Evolutionary conservation across 2,888 invertebrate genomes (phyloP).

Genomic region (Stenurella melanura): DNA sequence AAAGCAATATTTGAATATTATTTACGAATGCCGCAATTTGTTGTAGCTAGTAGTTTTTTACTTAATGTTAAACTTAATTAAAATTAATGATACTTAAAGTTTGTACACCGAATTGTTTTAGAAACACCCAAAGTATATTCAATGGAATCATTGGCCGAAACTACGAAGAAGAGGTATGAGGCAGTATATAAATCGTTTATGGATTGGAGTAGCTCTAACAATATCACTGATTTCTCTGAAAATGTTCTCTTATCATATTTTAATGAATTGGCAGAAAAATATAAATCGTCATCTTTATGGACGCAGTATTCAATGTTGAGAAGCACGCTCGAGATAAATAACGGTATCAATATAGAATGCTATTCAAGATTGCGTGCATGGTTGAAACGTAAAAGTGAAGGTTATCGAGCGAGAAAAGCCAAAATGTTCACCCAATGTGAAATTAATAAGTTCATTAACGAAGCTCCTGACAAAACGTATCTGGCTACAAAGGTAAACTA

Average conservation of each 20-base stretch:
- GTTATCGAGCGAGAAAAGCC: constrained; percentile 62
- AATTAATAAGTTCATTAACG: constrained; percentile 51
- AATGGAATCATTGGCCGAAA: constrained; percentile 39
- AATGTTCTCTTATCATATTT: constrained; percentile 54
- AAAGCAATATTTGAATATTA: too few species aligned
- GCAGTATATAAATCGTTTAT: constrained; percentile 51
- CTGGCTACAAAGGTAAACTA: constrained; percentile 50
- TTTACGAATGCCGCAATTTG: too few species aligned
- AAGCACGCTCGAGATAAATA: constrained; percentile 49
- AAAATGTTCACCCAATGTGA: constrained; percentile 60
- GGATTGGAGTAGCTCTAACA: constrained; percentile 49
- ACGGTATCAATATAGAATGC: constrained; percentile 49
- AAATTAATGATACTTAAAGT: too few species aligned
- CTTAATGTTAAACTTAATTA: too few species aligned
- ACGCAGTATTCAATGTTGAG: constrained; percentile 51
- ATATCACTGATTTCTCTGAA: constrained; percentile 51
- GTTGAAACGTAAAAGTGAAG: constrained; percentile 58
- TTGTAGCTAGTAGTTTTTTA: too few species aligned
- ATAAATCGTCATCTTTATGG: constrained; percentile 54
- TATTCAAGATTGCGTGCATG: constrained; percentile 54
- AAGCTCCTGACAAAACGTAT: constrained; percentile 50
- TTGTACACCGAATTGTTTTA: background rate
- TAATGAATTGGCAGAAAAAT: constrained; percentile 48
- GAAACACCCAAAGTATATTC: background rate
- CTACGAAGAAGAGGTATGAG: constrained; percentile 49